Base-by-base conservation (phyloP, 2,113 vertebrate genomes). In the Cebidichthys violaceus region DNA sequence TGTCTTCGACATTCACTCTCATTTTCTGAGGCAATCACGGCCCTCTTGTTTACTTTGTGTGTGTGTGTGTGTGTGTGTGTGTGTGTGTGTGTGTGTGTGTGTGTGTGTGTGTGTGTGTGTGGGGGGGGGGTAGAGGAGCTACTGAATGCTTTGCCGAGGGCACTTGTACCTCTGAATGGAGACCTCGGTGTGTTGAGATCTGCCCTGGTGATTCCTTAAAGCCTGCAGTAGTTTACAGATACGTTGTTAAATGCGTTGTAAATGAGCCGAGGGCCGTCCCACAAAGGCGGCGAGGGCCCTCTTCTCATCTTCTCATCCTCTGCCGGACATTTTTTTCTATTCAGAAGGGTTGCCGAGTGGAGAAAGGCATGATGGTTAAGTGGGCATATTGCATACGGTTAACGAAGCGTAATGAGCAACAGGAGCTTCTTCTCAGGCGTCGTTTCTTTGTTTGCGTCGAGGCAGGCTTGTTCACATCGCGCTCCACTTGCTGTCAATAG, bases 1-100 rank as follows among this genome's bases (percentile, higher is more conserved):
- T 72, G 81, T 70, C 64, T 74, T 68, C 64, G 78, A 22, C 76
- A 24, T 79, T 73, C 76, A 61, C 80, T 82, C 64, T 88, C 70
- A 69, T 86, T 84, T 82, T 68, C 84, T 76, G 70, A 81, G 84
- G 76, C 88, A 91, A 90, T 91, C 87, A 77, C 72, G 43, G 77
- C 33, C 55, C 67, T 70, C 43, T 89, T 88, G 91, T 90, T 82
- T 82, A 75, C 71, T 68, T 43, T n/a, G n/a, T n/a, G n/a, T n/a
- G n/a, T n/a, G n/a, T n/a, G n/a, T n/a, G n/a, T n/a, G n/a, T n/a
- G n/a, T n/a, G n/a, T n/a, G n/a, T n/a, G n/a, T n/a, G n/a, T n/a
- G n/a, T n/a, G n/a, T n/a, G n/a, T n/a, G n/a, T n/a, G n/a, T n/a
- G n/a, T n/a, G n/a, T n/a, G n/a, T n/a, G n/a, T n/a, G n/a, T n/a